Evolutionary conservation across 53 echinoderm and acorn worm species (phyloP).

Genomic region (Paracentrotus lividus): DNA sequence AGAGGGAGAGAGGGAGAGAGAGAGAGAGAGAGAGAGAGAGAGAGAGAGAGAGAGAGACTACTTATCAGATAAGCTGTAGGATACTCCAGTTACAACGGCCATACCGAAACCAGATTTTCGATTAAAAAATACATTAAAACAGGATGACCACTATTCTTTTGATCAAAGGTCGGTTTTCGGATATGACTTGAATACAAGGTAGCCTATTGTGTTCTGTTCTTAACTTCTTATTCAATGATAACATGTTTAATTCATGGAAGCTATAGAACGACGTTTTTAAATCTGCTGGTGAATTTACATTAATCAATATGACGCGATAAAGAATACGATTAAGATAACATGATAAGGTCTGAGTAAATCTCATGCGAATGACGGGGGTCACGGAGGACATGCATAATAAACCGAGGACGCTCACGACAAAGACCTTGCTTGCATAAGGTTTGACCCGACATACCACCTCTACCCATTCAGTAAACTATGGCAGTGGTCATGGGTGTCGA

Average conservation of each 20-base stretch:
- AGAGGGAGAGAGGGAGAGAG: background rate
- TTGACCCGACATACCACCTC: background rate
- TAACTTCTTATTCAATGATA: no score
- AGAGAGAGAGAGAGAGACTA: background rate
- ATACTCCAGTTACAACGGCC: no score
- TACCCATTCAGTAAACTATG: slow-evolving; percentile 26
- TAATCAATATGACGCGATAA: background rate
- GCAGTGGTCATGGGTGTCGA: no score
- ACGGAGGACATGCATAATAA: background rate
- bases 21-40: background rate
- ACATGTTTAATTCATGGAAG: no score
- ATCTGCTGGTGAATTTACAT: background rate
- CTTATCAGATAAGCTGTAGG: background rate
- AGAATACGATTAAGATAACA: background rate
- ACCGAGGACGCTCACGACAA: no score
- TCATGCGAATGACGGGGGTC: background rate
- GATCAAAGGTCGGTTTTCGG: no score
- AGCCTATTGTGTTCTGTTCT: no score
- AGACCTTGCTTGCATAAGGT: background rate
- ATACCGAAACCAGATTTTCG: no score
- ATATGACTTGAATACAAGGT: no score
- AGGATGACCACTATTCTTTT: no score
- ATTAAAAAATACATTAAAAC: no score
- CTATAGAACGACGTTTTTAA: no score
- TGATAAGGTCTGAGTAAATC: background rate